phyloP scores from a whole-genome alignment of 2,113 vertebrate species.

The Hippocampus abdominalis region DNA sequence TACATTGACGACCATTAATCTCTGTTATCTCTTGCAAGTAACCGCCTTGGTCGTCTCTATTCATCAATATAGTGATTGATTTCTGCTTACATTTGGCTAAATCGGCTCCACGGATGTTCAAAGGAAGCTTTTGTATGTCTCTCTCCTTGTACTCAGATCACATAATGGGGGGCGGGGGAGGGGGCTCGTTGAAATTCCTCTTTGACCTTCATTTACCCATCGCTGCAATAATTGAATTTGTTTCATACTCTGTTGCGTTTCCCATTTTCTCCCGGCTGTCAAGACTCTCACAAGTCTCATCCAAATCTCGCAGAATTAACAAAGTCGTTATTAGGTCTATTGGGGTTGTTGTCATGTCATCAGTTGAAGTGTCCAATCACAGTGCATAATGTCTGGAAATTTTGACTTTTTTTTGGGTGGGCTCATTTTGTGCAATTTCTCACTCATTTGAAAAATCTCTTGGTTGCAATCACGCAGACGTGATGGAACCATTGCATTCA shows the following conservation, averaged over 20 bases:
- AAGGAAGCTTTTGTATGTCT: neutral
- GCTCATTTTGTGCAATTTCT: neutral
- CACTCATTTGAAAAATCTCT: conserved; percentile 21
- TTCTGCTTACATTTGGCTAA: neutral
- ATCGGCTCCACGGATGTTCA: neutral
- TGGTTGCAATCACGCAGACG: conserved; percentile 18
- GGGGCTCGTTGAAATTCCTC: neutral
- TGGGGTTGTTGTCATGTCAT: neutral
- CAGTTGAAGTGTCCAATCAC: neutral
- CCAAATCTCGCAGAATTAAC: neutral
- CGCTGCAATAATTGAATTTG: neutral
- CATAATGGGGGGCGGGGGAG: neutral
- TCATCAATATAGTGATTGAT: neutral
- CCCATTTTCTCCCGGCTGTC: neutral
- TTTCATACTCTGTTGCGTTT: neutral
- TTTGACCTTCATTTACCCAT: neutral
- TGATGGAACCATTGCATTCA: conserved; percentile 12
- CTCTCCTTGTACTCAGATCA: neutral
- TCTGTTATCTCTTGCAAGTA: neutral
- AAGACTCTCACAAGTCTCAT: neutral
- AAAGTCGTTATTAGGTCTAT: neutral
- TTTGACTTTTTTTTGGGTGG: neutral
- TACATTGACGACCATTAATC: neutral
- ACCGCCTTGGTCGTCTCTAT: neutral
- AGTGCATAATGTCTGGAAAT: neutral